Evolutionary conservation across 2,113 vertebrate genomes (phyloP).

Genomic region (Chloroceryle aenea): DNA sequence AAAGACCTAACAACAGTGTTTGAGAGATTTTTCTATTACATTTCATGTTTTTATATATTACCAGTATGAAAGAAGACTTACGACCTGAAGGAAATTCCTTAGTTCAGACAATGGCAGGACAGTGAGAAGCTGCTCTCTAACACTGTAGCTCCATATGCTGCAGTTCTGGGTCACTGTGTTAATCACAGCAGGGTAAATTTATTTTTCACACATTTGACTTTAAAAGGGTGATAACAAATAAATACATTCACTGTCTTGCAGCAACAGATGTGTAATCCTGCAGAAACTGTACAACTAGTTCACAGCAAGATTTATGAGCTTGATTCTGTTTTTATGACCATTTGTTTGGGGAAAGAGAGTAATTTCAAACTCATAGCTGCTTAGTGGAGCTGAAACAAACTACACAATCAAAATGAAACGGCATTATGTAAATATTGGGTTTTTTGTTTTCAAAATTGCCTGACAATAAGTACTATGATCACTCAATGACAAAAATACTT

Average conservation of each 20-base stretch:
- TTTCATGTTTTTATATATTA: conserved; percentile 6
- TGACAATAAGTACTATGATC: conserved; percentile 41
- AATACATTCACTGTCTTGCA: conserved; percentile 43
- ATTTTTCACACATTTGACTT: conserved; percentile 48
- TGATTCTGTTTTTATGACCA: conserved; percentile 59
- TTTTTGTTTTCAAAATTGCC: conserved; percentile 22
- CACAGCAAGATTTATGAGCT: conserved; percentile 61
- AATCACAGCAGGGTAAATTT: conserved; percentile 9
- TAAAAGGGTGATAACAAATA: conserved; percentile 59
- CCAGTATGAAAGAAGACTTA: conserved; percentile 7
- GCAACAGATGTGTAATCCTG: conserved; percentile 35
- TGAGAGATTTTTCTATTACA: conserved; percentile 1
- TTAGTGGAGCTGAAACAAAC: conserved; percentile 57
- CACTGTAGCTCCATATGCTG: not conserved
- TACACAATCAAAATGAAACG: not conserved
- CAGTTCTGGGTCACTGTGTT: conserved; percentile 9
- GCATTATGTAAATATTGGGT: conserved; percentile 50
- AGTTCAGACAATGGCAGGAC: not conserved
- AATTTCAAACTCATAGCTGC: conserved; percentile 31
- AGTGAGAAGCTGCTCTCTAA: not conserved
- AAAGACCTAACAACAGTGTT: not conserved
- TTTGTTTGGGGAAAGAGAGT: conserved; percentile 31
- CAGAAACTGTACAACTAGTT: conserved; percentile 47
- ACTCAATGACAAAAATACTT: conserved; percentile 36
- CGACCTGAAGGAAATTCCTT: not conserved